These are phyloP conservation scores for Ophion costatus DNA, from an alignment of 2,888 invertebrate species.

Conservation along the genomic window DNA sequence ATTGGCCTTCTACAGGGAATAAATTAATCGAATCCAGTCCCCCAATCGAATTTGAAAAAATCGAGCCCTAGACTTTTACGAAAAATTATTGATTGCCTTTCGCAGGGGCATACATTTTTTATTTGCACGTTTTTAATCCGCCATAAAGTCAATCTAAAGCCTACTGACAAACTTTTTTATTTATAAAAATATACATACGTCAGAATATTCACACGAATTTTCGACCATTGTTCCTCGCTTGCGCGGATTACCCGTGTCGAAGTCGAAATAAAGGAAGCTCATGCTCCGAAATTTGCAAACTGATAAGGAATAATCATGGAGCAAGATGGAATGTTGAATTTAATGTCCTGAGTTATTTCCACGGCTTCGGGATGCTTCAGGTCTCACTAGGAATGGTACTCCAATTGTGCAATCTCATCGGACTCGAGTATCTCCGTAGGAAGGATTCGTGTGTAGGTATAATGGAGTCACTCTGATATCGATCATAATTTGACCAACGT, in stretches of 20 bases:
- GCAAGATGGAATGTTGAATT: not conserved
- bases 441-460: not conserved
- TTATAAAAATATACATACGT: too few relatives aligned
- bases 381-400: not conserved
- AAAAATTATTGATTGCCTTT: too few relatives aligned
- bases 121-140: too few relatives aligned
- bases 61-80: too few relatives aligned
- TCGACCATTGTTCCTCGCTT: not conserved
- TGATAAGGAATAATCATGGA: not conserved
- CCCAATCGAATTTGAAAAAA: too few relatives aligned
- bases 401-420: constrained; percentile 14
- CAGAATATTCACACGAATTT: not conserved
- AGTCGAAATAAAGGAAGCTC: not conserved
- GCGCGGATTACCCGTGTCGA: not conserved
- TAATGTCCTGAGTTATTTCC: not conserved
- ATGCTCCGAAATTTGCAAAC: not conserved
- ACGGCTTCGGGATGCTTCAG: too few relatives aligned
- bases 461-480: constrained; percentile 40
- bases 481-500: constrained; percentile 51
- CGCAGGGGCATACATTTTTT: too few relatives aligned
- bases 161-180: not conserved
- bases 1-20: not conserved
- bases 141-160: not conserved
- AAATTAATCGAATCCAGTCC: not conserved
- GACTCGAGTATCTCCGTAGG: constrained; percentile 10